A percentile compares a stretch with the other conserved stretches of the same genome.
phyloP scores from a whole-genome alignment of 1,140 invertebrate species.

The Zaprionus gabonicus region DNA sequence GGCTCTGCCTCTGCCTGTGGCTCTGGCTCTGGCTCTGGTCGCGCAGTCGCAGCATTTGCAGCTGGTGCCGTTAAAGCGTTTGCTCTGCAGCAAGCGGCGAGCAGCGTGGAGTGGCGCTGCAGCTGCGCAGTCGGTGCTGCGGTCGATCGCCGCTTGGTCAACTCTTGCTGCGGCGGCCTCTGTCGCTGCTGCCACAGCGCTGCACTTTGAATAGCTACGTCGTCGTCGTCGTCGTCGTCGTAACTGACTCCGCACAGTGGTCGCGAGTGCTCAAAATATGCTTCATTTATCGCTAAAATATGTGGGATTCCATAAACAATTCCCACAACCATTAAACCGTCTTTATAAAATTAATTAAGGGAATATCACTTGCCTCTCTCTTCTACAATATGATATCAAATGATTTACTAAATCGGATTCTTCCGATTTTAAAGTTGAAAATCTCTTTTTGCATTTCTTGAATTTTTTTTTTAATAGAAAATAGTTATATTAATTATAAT shows the following conservation, averaged over 20 bases:
- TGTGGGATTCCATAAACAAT: too few species aligned
- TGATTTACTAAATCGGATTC: too few species aligned
- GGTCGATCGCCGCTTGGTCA: constrained; percentile 17
- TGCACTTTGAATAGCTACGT: constrained; percentile 37
- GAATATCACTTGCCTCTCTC: too few species aligned
- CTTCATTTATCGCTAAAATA: too few species aligned
- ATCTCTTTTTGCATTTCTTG: too few species aligned
- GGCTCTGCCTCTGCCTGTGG: neutral
- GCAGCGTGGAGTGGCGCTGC: neutral
- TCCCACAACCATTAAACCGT: too few species aligned
- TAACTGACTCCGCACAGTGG: constrained; percentile 25
- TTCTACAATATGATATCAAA: too few species aligned
- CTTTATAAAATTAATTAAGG: too few species aligned
- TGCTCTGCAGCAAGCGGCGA: constrained; percentile 40
- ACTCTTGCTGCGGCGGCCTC: constrained; percentile 13
- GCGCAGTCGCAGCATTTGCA: constrained; percentile 61
- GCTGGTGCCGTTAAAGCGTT: constrained; percentile 65
- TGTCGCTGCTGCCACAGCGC: constrained; percentile 8
- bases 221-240: constrained; percentile 14
- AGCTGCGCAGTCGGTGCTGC: constrained; percentile 12
- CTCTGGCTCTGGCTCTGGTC: neutral
- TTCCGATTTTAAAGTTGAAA: too few species aligned
- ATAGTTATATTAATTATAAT: too few species aligned
- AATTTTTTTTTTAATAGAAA: too few species aligned
- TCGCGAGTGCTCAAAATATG: neutral